phyloP scores from a whole-genome alignment of 1,140 invertebrate genomes.

The Pentalonia nigronervosa region DNA sequence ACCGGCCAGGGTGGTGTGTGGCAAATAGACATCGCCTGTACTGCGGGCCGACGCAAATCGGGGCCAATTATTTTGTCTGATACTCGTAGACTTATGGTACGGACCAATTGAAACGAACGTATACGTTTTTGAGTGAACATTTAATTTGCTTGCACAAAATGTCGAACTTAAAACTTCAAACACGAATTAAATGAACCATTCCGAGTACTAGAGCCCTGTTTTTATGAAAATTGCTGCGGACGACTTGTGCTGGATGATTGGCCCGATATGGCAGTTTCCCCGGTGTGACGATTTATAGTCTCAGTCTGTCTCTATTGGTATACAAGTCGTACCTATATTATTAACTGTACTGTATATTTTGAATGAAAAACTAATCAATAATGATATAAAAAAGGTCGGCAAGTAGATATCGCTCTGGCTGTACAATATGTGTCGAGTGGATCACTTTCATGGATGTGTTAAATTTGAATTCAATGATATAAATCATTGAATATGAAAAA shows the following conservation, averaged over 20 bases:
- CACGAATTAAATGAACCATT: not conserved
- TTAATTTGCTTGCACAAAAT: not conserved
- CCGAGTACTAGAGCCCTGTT: not conserved
- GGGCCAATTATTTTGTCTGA: not conserved
- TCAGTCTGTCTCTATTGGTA: not conserved
- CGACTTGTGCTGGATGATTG: not conserved
- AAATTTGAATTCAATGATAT: no score
- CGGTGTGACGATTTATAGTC: not conserved
- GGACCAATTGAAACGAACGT: not conserved
- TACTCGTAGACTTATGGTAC: not conserved
- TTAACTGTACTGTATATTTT: not conserved
- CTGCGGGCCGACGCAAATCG: not conserved
- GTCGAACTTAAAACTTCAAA: not conserved
- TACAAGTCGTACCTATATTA: not conserved
- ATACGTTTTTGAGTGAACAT: not conserved
- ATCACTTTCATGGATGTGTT: no score
- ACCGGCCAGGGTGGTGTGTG: not conserved
- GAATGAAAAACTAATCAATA: not conserved
- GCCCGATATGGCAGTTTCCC: not conserved
- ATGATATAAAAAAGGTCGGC: no score
- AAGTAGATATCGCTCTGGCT: no score
- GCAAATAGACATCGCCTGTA: no score
- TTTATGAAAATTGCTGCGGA: not conserved
- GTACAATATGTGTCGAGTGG: no score
- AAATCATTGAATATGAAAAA: no score